These are phyloP conservation scores for Calephelis nemesis DNA, from an alignment of 1,140 invertebrate species.

Conservation along the genomic window DNA sequence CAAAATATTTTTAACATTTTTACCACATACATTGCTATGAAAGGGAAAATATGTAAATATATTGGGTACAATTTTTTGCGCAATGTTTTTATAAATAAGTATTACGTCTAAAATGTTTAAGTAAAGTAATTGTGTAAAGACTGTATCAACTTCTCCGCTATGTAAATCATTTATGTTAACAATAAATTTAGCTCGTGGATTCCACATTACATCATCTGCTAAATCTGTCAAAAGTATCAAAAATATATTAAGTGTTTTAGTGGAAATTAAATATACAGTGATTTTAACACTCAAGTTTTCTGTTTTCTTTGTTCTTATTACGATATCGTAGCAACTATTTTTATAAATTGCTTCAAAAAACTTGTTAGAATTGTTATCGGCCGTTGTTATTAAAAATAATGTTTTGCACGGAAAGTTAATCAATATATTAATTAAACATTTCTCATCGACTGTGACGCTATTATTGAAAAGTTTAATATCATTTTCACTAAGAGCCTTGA, in stretches of 20 bases:
- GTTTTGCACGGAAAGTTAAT: not conserved
- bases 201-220: conserved; percentile 24
- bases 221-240: conserved; percentile 19
- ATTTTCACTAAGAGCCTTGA: not conserved
- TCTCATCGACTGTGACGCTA: not conserved
- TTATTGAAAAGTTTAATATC: not conserved
- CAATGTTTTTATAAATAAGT: conserved; percentile 16
- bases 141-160: conserved; percentile 9
- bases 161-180: conserved; percentile 24
- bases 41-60: conserved; percentile 30
- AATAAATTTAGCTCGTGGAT: conserved; percentile 29
- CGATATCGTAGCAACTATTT: conserved; percentile 21
- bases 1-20: conserved; percentile 14
- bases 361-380: not conserved
- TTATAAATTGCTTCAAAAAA: conserved; percentile 8
- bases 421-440: not conserved
- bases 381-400: not conserved
- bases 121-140: conserved; percentile 28
- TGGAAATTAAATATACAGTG: conserved; percentile 25
- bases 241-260: conserved; percentile 18
- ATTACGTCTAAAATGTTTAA: conserved; percentile 26
- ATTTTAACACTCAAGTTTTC: conserved; percentile 6
- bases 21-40: conserved; percentile 28
- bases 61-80: not conserved
- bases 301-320: conserved; percentile 18